phyloP scores from a whole-genome alignment of 1,140 invertebrate species.

The Drosophila lacertosa region DNA sequence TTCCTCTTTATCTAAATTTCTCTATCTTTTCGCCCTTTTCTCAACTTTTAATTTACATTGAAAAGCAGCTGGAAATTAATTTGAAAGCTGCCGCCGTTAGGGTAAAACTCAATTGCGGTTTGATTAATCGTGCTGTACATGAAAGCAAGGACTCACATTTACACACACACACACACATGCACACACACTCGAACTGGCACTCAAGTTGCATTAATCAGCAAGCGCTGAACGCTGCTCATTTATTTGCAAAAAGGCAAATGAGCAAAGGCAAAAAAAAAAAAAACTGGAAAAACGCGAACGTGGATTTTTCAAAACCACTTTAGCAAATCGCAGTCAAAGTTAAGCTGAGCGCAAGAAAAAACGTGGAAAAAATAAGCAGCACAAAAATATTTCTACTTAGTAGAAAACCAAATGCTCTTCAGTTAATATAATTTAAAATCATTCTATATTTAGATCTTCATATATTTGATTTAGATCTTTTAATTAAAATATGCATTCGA shows the following conservation, averaged over 20 bases:
- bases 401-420: neutral
- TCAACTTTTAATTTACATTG: conserved; percentile 66
- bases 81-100: conserved; percentile 38
- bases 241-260: conserved; percentile 78
- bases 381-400: neutral
- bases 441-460: no score
- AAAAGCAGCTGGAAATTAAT: conserved; percentile 68
- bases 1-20: neutral
- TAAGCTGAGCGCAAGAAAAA: conserved; percentile 47
- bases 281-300: conserved; percentile 28
- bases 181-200: conserved; percentile 20
- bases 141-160: conserved; percentile 14
- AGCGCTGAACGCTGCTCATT: conserved; percentile 72
- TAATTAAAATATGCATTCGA: no score
- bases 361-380: neutral
- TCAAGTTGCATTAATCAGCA: conserved; percentile 77
- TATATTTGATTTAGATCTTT: no score
- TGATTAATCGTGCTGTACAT: conserved; percentile 72
- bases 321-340: conserved; percentile 75
- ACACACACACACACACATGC: conserved; percentile 10
- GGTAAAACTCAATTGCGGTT: conserved; percentile 65
- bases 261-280: conserved; percentile 34
- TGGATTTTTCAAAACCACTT: conserved; percentile 61
- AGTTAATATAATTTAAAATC: no score
- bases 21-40: neutral